Base-by-base conservation (phyloP, 1,140 invertebrate species). In the Watersipora subatra region DNA sequence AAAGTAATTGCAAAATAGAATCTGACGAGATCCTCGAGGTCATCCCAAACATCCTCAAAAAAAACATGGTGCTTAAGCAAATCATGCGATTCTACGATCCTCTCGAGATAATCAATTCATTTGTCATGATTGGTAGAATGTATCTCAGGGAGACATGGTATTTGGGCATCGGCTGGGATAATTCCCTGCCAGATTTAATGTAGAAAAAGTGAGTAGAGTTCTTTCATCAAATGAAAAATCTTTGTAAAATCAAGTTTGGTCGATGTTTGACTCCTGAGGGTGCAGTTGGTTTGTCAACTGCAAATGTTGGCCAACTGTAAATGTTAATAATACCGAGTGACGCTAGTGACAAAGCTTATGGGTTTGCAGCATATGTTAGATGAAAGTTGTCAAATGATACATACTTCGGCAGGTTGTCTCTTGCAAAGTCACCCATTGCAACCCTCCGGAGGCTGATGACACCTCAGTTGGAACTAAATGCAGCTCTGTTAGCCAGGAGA, bases 21-120 rank as follows among this genome's bases (percentile, higher is more conserved):
- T 25, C 24, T 63, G 2, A 24, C 7, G 22, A 63, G 3, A 30
- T 63, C 3, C 62, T 30, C 22, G 22, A 34, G 22, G 62, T 22
- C 15, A 63, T 63, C 46, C 62, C 62, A 7, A 22, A 2, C 17
- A 20, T 29, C 28, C 22, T 63, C 1, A 63, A 27, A 12, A 29
- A 30, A 30, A 3, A 30, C 2, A 63, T 63, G 27, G 28, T 63
- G 2, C 28, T 34, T 28, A 30, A 63, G 28, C 62, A 63, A 46
- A 28, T 17, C 22, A 63, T 63, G 62, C 19, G 26, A 12, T 27
- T 71, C 12, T 73, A 64, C 57, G 72, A 73, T 57, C 72, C 71
- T 0, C 61, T 70, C 12, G 72, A 70, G 24, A 24, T 66, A n/a
- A 27, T 65, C 0, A 17, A 67, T 1, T 34, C 57, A 2, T 64